phyloP scores from a whole-genome alignment of 2,113 vertebrate species.

The Butastur rufipennis region DNA sequence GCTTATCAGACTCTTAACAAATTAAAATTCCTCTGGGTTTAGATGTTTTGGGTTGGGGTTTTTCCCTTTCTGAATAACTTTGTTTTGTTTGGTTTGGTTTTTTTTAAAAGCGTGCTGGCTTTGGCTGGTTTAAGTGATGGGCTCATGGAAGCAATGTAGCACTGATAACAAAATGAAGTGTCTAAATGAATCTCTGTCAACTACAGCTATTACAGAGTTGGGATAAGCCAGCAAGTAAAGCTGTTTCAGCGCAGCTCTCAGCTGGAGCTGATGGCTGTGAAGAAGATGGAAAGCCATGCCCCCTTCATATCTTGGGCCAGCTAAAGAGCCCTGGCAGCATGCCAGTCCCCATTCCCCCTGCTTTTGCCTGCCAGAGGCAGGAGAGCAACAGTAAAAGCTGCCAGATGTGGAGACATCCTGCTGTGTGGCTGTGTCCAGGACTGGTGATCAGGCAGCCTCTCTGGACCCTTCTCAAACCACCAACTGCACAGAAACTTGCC shows the following conservation, averaged over 20 bases:
- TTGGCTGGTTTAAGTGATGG: neutral
- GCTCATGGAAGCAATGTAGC: neutral
- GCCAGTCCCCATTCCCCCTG: neutral
- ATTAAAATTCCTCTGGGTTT: neutral
- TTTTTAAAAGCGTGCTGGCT: neutral
- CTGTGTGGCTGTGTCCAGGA: neutral
- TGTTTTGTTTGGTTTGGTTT: neutral
- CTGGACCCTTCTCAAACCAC: neutral
- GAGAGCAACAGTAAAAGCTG: neutral
- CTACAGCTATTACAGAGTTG: neutral
- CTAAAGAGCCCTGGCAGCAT: neutral
- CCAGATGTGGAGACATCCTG: neutral
- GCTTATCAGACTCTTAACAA: neutral
- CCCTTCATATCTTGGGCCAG: neutral
- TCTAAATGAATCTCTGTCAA: neutral
- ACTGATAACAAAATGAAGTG: neutral
- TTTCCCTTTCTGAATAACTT: neutral
- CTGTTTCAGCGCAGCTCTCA: neutral
- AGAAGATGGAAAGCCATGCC: neutral
- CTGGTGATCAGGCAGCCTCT: neutral
- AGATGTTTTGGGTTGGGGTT: neutral
- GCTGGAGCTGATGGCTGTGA: neutral
- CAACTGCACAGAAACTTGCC: neutral
- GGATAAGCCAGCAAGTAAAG: neutral
- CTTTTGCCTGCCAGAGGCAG: neutral